Evolutionary conservation across 2,113 vertebrate species (phyloP).

Genomic region (Nycticryphes semicollaris): DNA sequence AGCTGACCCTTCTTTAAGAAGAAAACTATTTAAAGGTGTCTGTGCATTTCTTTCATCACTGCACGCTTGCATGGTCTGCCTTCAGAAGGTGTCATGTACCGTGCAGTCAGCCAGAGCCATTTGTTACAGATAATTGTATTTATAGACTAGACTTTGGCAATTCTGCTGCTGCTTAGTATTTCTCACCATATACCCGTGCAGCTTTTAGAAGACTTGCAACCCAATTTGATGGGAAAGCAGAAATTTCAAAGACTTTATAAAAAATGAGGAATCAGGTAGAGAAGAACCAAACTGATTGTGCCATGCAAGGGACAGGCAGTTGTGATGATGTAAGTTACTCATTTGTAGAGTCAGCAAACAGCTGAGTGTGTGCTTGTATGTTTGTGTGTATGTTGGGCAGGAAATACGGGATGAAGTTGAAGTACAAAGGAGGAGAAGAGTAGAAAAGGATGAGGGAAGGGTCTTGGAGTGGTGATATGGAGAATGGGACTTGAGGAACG

Average conservation of each 20-base stretch:
- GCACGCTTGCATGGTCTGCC: neutral
- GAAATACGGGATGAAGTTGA: neutral
- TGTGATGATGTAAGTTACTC: neutral
- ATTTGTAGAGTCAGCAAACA: neutral
- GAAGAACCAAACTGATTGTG: neutral
- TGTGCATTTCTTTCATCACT: neutral
- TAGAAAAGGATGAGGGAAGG: neutral
- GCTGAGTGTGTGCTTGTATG: neutral
- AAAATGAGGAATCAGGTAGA: neutral
- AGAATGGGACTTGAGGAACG: accelerated
- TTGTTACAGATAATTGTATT: neutral
- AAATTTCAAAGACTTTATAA: neutral
- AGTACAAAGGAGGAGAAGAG: neutral
- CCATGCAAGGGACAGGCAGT: neutral
- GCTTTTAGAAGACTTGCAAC: neutral
- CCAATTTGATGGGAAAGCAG: neutral
- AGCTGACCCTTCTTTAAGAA: neutral
- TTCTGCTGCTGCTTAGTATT: neutral
- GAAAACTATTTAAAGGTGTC: neutral
- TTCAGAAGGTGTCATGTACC: neutral
- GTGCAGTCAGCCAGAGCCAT: neutral
- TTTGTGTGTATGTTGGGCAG: neutral
- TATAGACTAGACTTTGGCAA: neutral
- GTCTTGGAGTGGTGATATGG: neutral
- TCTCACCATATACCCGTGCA: neutral